Base-by-base conservation (phyloP, 1,140 invertebrate species). In the Conus ventricosus region DNA sequence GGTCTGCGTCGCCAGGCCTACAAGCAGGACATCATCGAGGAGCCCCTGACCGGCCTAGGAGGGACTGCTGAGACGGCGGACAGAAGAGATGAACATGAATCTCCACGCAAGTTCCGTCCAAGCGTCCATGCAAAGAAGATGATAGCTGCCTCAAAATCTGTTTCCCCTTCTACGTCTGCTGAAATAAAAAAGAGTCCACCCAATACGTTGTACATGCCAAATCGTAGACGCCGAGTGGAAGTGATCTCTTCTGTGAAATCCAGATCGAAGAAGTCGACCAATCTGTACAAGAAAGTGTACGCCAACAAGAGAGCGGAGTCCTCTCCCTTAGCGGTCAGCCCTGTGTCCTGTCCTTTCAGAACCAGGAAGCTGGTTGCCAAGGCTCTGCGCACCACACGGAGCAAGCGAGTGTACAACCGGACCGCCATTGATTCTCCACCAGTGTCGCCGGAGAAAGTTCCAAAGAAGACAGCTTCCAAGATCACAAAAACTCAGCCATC, bases 1-100 rank as follows among this genome's bases (percentile, higher is more conserved):
- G 91, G 88, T 63, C 88, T 95, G n/a, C 67, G 84, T 20, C 83
- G 88, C 67, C 87, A 85, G n/a, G 85, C 89, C 10, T 89, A 85
- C 63, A 87, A 83, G 20, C 88, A 85, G 57, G n/a, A 85, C 25
- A 60, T 88, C 5, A 80, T 76, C 51, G n/a, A 88, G n/a, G 25
- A n/a, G 0, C 84, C 20, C n/a, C 54, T 86, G 13, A 54, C n/a
- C 8, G 76, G 53, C 23, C 39, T 39, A 39, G 39, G 39, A 39
- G 39, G 39, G 39, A 25, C 51, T 8, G 60, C 11, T 23, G 75
- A 80, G 51, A 81, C 51, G 11, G 51, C 25, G 2, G 67, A 76
- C 63, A 87, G 8, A 15, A 60, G 60, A 5, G 76, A 53, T 25
- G 71, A 51, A n/a, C 39, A 88, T 57, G 71, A 75, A 39, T 10